A percentile compares a stretch with the other conserved stretches of the same genome.
These are phyloP conservation scores for Daboia siamensis DNA, from an alignment of 2,113 vertebrate species.

Conservation along the genomic window DNA sequence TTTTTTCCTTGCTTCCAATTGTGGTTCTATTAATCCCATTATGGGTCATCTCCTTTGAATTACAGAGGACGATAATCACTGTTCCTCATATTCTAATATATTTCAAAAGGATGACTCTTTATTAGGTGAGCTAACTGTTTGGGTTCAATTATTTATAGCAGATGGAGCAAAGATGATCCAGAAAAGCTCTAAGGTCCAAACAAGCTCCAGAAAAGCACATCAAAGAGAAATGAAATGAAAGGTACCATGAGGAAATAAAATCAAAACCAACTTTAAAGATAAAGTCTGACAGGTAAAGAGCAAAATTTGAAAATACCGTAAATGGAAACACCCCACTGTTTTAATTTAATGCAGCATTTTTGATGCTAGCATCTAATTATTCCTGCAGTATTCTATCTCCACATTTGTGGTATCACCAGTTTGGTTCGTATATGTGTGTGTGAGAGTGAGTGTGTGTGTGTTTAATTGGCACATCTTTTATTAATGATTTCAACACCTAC, in stretches of 20 bases:
- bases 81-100: not conserved
- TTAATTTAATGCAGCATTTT: conserved; percentile 66
- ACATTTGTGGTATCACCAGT: conserved; percentile 69
- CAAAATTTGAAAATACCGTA: conserved; percentile 63
- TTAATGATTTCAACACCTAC: conserved; percentile 70
- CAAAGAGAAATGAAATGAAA: conserved; percentile 55
- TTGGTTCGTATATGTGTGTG: not conserved
- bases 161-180: conserved; percentile 26
- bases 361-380: conserved; percentile 69
- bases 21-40: not conserved
- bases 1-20: not conserved
- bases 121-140: conserved; percentile 8
- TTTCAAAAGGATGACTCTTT: not conserved
- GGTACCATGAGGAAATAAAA: conserved; percentile 40
- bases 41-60: not conserved
- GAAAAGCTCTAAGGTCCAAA: conserved; percentile 21
- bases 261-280: conserved; percentile 65
- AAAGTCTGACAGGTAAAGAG: conserved; percentile 61
- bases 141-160: conserved; percentile 4
- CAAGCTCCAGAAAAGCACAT: conserved; percentile 45
- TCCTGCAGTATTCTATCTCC: conserved; percentile 67
- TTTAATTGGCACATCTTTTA: conserved; percentile 67
- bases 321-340: conserved; percentile 64
- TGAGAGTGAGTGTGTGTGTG: conserved; percentile 17
- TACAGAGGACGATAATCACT: not conserved